A percentile compares a stretch with the other conserved stretches of the same genome.
These are phyloP conservation scores for Elysia crispata DNA, from an alignment of 2,888 invertebrate genomes.

Conservation along the genomic window DNA sequence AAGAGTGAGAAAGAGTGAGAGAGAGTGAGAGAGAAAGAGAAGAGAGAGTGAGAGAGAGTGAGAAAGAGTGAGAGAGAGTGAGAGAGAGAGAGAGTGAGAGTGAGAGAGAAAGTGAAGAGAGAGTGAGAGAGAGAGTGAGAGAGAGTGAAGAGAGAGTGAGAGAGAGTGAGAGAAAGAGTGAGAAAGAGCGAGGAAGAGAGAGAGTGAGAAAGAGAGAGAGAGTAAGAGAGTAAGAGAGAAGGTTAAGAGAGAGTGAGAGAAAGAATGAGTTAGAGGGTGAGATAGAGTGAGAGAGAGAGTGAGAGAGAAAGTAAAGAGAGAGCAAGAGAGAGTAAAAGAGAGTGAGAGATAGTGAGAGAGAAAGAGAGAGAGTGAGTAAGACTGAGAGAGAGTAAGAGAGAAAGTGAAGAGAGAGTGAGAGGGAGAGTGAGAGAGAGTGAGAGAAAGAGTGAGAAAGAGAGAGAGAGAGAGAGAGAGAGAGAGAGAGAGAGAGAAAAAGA, in stretches of 20 bases:
- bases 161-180: not conserved
- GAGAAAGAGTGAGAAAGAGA: not conserved
- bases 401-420: not conserved
- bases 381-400: not conserved
- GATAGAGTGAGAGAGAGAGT: not conserved
- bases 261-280: not conserved
- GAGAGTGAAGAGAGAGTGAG: not conserved
- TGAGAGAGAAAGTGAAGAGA: slow-evolving; percentile 9
- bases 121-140: slow-evolving; percentile 12
- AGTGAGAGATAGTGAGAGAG: not conserved
- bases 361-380: not conserved
- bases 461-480: not conserved
- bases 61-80: not conserved
- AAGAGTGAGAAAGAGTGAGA: not conserved
- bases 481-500: not conserved
- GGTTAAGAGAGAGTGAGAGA: not conserved
- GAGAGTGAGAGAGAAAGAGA: not conserved
- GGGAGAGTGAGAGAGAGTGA: not conserved
- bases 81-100: slow-evolving; percentile 12
- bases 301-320: not conserved
- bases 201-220: not conserved
- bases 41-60: not conserved
- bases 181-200: not conserved
- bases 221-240: no score
- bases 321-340: not conserved